A percentile compares a stretch with the other conserved stretches of the same genome.
phyloP scores from a whole-genome alignment of 2,888 invertebrate species.

The Cheilosia pagana region DNA sequence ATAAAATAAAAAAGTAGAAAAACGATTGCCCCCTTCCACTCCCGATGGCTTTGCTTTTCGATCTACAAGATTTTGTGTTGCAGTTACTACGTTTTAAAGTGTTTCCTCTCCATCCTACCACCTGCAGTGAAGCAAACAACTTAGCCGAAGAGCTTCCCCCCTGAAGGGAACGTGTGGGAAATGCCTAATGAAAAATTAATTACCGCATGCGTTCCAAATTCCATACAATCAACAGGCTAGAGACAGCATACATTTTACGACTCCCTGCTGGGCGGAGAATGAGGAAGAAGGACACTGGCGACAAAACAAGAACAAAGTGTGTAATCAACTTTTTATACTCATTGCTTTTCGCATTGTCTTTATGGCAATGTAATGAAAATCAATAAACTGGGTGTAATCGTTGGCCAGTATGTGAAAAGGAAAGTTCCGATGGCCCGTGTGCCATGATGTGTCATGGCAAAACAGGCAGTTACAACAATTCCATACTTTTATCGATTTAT shows the following conservation, averaged over 20 bases:
- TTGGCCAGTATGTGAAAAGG: constrained; percentile 30
- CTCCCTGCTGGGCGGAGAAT: not conserved
- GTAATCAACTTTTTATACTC: constrained; percentile 18
- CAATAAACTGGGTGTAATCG: constrained; percentile 17
- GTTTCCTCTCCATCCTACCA: too few relatives aligned
- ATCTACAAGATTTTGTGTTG: too few relatives aligned
- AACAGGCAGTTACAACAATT: constrained; percentile 4
- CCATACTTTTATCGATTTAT: constrained; percentile 59
- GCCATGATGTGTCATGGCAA: constrained; percentile 19
- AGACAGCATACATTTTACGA: constrained; percentile 29
- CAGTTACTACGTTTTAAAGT: too few relatives aligned
- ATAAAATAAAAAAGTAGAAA: too few relatives aligned
- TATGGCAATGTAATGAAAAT: constrained; percentile 22
- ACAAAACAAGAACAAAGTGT: constrained; percentile 7
- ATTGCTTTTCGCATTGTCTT: constrained; percentile 10
- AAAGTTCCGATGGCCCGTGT: constrained; percentile 23
- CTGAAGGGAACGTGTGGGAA: not conserved
- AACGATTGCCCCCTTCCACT: too few relatives aligned
- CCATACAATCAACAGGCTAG: constrained; percentile 40
- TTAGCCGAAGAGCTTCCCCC: too few relatives aligned
- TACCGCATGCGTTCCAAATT: constrained; percentile 17
- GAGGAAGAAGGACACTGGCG: not conserved
- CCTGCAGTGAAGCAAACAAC: too few relatives aligned
- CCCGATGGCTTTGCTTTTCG: too few relatives aligned
- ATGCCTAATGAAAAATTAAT: constrained; percentile 26